A percentile compares a stretch with the other conserved stretches of the same genome.
Evolutionary conservation across 2,888 invertebrate genomes (phyloP).

Genomic region (Drosophila neutralis): DNA sequence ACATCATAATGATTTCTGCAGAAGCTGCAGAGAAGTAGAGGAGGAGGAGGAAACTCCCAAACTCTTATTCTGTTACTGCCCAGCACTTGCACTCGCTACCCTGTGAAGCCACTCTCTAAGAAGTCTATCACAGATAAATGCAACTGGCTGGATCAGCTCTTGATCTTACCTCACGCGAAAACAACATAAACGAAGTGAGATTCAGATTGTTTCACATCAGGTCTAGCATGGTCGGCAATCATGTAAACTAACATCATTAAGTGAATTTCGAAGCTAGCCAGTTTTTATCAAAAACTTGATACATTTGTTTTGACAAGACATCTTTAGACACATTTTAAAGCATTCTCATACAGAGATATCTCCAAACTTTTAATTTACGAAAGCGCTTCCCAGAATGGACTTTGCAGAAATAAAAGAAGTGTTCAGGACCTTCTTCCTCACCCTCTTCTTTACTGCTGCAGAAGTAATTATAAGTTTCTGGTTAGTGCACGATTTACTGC

Average conservation of each 20-base stretch:
- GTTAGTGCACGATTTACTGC: background rate
- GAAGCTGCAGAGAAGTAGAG: background rate
- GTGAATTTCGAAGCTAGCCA: background rate
- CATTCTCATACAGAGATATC: background rate
- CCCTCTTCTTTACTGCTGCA: background rate
- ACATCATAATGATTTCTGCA: background rate
- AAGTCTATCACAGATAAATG: background rate
- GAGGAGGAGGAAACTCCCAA: background rate
- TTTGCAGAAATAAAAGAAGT: background rate
- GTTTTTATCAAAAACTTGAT: background rate
- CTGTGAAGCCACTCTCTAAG: background rate
- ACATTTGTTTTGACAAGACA: background rate
- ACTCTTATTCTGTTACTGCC: background rate
- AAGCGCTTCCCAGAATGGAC: background rate
- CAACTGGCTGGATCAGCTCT: background rate
- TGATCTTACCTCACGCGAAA: background rate
- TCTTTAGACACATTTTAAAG: background rate
- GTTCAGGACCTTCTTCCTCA: too few species aligned
- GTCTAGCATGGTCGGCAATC: background rate
- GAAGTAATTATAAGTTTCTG: background rate
- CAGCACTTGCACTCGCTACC: background rate
- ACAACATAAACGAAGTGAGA: background rate
- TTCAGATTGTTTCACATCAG: too few species aligned
- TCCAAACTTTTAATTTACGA: background rate
- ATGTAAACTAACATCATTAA: background rate